Conservation (phyloP, 1,140 invertebrate species). For the Oncopeltus fasciatus region DNA sequence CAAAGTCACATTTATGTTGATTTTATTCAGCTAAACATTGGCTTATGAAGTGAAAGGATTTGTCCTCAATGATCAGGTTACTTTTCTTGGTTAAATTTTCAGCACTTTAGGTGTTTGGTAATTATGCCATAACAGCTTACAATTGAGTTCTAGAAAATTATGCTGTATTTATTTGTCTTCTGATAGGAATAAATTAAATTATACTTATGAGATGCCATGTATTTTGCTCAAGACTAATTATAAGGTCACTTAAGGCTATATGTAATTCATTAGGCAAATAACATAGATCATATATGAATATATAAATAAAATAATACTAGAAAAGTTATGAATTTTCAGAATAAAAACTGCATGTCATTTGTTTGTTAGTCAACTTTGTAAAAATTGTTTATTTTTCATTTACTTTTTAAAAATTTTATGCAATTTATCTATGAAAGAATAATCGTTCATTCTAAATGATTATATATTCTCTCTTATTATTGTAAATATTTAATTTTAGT, state of each 20-base stretch:
- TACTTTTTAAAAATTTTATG: not conserved
- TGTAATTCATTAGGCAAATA: too few relatives aligned
- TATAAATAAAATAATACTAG: not conserved
- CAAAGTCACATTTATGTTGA: too few relatives aligned
- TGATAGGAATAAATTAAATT: not conserved
- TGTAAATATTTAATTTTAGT: constrained; percentile 8
- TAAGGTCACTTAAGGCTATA: constrained; percentile 2
- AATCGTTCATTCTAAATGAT: not conserved
- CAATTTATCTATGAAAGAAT: too few relatives aligned
- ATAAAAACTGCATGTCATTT: not conserved
- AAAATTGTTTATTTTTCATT: not conserved
- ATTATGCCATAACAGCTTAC: too few relatives aligned
- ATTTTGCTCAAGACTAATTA: constrained; percentile 7
- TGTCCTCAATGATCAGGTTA: too few relatives aligned
- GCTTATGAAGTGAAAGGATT: not conserved
- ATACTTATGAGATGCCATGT: not conserved
- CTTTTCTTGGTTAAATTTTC: too few relatives aligned
- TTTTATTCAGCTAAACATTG: not conserved
- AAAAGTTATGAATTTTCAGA: not conserved
- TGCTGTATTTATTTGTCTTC: too few relatives aligned
- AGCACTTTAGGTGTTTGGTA: too few relatives aligned
- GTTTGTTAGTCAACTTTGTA: not conserved
- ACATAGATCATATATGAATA: not conserved
- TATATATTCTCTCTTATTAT: not conserved
- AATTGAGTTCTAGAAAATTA: too few relatives aligned